These are phyloP conservation scores for Percopsis omiscomaycus DNA, from an alignment of 2,797 vertebrate species.

Conservation along the genomic window DNA sequence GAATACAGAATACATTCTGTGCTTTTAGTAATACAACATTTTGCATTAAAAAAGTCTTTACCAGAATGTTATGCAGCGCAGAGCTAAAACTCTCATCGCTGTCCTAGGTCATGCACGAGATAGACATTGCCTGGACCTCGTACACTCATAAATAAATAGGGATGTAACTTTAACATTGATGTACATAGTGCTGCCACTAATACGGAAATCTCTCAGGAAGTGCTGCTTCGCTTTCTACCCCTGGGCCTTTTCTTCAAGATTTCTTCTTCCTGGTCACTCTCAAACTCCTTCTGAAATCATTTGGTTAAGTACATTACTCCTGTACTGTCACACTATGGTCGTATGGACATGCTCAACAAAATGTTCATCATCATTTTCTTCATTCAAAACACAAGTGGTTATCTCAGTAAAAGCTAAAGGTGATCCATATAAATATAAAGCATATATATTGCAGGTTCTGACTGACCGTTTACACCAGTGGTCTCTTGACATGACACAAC, in stretches of 20 bases:
- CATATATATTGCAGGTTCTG: too few relatives aligned
- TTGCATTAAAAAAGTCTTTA: slow-evolving; percentile 1
- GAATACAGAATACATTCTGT: slow-evolving; percentile 3
- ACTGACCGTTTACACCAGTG: too few relatives aligned
- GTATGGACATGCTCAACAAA: too few relatives aligned
- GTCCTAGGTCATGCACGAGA: slow-evolving; percentile 16
- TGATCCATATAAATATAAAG: too few relatives aligned
- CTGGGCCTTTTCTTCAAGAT: slow-evolving; percentile 71
- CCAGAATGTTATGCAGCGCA: slow-evolving; percentile 2
- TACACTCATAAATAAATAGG: too few relatives aligned
- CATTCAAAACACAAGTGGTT: too few relatives aligned
- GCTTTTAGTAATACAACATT: slow-evolving; percentile 26
- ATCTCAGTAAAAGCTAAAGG: too few relatives aligned
- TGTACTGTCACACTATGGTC: not conserved
- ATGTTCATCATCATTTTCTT: too few relatives aligned
- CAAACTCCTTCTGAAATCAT: slow-evolving; percentile 83
- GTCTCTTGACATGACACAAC: too few relatives aligned
- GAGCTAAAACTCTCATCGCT: slow-evolving; percentile 17
- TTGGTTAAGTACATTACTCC: slow-evolving; percentile 2
- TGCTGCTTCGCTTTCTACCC: slow-evolving; percentile 88
- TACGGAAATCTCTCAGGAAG: slow-evolving; percentile 75
- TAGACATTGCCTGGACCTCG: slow-evolving; percentile 3
- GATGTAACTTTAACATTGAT: too few relatives aligned
- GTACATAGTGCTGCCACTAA: too few relatives aligned
- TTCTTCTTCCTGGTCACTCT: slow-evolving; percentile 90